Conservation (phyloP, 2,888 invertebrate genomes). For the Encarsia formosa region DNA sequence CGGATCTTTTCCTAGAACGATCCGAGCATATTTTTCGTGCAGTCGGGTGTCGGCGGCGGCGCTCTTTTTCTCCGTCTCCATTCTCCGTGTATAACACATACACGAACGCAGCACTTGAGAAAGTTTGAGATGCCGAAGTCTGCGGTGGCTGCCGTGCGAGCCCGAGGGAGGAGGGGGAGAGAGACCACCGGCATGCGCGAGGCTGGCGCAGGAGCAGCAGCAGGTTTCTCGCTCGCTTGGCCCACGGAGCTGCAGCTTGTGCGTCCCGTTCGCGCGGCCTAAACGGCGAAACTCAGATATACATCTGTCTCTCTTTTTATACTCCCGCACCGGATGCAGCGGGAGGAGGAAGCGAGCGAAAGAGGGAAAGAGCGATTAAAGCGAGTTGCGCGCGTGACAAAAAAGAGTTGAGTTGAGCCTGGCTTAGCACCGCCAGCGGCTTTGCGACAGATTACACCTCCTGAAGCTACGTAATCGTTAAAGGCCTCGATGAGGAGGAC, state of each 20-base stretch:
- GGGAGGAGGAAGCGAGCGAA: slow-evolving; percentile 8
- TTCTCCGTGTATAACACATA: neutral
- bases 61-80: too few species aligned
- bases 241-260: neutral
- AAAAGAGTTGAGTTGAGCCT: too few species aligned
- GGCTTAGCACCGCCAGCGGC: too few species aligned
- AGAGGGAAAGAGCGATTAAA: slow-evolving; percentile 23
- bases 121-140: slow-evolving; percentile 22
- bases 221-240: neutral
- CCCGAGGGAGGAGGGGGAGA: neutral
- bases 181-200: neutral
- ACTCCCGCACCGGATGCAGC: neutral
- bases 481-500: too few species aligned
- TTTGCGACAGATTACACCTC: too few species aligned
- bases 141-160: neutral
- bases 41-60: too few species aligned
- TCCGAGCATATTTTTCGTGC: too few species aligned
- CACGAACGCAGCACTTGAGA: slow-evolving; percentile 2
- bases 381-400: too few species aligned
- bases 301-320: neutral
- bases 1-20: slow-evolving; percentile 17
- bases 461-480: too few species aligned
- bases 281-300: slow-evolving; percentile 2
- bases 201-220: too few species aligned
- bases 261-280: slow-evolving; percentile 1